phyloP scores from a whole-genome alignment of 2,888 invertebrate genomes.

The Drosophila barbarae region DNA sequence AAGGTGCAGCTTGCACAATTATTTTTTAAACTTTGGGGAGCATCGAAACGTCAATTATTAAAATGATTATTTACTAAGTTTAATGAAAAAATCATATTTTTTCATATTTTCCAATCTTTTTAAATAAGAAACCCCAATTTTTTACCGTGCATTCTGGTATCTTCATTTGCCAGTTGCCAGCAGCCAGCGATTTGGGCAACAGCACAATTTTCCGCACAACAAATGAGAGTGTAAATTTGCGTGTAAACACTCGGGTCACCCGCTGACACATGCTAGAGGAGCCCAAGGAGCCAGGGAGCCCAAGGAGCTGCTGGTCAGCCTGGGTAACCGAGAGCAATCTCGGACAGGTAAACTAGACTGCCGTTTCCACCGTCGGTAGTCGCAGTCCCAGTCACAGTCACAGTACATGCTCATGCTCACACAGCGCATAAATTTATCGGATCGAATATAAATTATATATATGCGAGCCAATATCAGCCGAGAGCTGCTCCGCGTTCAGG shows the following conservation, averaged over 20 bases:
- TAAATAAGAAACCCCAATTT: neutral
- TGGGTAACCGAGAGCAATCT: conserved; percentile 31
- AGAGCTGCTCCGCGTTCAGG: conserved; percentile 20
- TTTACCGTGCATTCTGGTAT: conserved; percentile 33
- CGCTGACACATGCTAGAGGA: conserved; percentile 77
- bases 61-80: too few species aligned
- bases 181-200: conserved; percentile 42
- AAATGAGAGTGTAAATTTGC: conserved; percentile 80
- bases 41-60: too few species aligned
- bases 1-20: too few species aligned
- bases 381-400: conserved; percentile 42
- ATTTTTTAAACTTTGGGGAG: too few species aligned
- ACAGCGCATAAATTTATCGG: conserved; percentile 75
- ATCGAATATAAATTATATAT: conserved; percentile 75
- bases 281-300: conserved; percentile 22
- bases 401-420: conserved; percentile 61
- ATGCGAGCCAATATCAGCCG: conserved; percentile 76
- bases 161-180: conserved; percentile 16
- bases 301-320: conserved; percentile 12
- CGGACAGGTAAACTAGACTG: conserved; percentile 42
- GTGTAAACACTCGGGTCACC: conserved; percentile 80
- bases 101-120: neutral
- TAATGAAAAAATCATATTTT: too few species aligned
- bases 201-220: conserved; percentile 67
- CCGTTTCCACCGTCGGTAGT: conserved; percentile 38